These are phyloP conservation scores for Acanthornis magna DNA, from an alignment of 2,797 vertebrate species.

Conservation along the genomic window DNA sequence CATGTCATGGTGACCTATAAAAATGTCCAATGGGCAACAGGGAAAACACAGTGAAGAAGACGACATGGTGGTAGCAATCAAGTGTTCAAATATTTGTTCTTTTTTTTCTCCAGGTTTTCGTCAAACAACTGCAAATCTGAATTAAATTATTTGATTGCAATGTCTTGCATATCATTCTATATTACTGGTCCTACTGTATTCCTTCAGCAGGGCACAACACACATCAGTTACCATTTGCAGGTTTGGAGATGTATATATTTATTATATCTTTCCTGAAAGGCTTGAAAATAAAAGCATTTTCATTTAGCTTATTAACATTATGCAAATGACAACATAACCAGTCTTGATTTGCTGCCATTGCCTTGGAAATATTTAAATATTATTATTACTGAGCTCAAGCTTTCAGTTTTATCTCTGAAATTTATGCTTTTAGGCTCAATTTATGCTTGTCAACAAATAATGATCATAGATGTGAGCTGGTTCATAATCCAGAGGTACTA, in stretches of 20 bases:
- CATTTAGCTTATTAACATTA: constrained; percentile 71
- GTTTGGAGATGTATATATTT: background rate
- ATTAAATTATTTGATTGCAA: constrained; percentile 7
- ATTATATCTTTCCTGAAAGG: constrained; percentile 26
- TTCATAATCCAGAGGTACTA: constrained; percentile 78
- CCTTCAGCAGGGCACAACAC: constrained; percentile 9
- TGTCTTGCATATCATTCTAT: background rate
- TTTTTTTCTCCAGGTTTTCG: background rate
- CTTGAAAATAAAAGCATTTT: constrained; percentile 44
- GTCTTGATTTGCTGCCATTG: constrained; percentile 54
- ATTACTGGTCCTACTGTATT: constrained; percentile 28
- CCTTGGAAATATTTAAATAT: constrained; percentile 70
- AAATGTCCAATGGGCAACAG: background rate
- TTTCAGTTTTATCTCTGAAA: constrained; percentile 73
- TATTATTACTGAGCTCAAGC: constrained; percentile 65
- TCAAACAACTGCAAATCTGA: background rate
- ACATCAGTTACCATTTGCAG: background rate
- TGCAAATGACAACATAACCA: constrained; percentile 60
- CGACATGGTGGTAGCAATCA: background rate
- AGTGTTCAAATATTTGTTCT: background rate
- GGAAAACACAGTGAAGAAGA: background rate
- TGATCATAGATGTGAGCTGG: constrained; percentile 77
- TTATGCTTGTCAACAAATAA: constrained; percentile 80
- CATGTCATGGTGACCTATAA: background rate
- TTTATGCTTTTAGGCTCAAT: constrained; percentile 77